Conservation (phyloP, 2,797 vertebrate species). For the Oophaga sylvatica region DNA sequence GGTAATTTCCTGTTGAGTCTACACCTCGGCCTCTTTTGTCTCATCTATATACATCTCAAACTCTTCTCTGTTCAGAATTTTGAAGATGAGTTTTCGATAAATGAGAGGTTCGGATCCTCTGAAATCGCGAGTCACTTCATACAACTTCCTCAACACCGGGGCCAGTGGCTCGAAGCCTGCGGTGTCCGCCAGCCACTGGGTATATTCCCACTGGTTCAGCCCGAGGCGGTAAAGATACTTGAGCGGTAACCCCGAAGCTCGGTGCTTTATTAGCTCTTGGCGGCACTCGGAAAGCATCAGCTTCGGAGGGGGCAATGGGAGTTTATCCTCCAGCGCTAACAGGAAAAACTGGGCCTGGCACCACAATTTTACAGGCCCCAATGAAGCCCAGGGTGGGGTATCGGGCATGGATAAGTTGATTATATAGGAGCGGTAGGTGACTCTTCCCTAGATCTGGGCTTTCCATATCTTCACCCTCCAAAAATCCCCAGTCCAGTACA, state of each 20-base stretch:
- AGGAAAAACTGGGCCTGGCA: constrained; percentile 76
- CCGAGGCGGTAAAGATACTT: constrained; percentile 73
- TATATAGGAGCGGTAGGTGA: constrained; percentile 74
- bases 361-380: constrained; percentile 76
- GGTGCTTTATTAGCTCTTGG: constrained; percentile 63
- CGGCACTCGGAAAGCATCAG: constrained; percentile 72
- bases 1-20: no score
- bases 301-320: constrained; percentile 68
- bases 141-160: constrained; percentile 68
- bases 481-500: constrained; percentile 5
- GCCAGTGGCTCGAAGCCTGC: constrained; percentile 70
- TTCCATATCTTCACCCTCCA: constrained; percentile 23
- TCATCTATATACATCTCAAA: constrained; percentile 2
- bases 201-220: constrained; percentile 77
- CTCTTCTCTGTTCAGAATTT: constrained; percentile 37
- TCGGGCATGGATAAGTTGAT: constrained; percentile 72
- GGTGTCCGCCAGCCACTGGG: constrained; percentile 65
- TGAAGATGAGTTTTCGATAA: constrained; percentile 46
- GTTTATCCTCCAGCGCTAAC: constrained; percentile 70
- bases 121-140: constrained; percentile 60
- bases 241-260: constrained; percentile 63
- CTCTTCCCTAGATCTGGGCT: constrained; percentile 64
- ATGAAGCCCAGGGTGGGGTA: constrained; percentile 79
- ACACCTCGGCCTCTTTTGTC: background rate
- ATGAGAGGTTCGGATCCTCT: background rate